Evolutionary conservation across 2,113 vertebrate species (phyloP).

Genomic region (Lepidothrix coronata): DNA sequence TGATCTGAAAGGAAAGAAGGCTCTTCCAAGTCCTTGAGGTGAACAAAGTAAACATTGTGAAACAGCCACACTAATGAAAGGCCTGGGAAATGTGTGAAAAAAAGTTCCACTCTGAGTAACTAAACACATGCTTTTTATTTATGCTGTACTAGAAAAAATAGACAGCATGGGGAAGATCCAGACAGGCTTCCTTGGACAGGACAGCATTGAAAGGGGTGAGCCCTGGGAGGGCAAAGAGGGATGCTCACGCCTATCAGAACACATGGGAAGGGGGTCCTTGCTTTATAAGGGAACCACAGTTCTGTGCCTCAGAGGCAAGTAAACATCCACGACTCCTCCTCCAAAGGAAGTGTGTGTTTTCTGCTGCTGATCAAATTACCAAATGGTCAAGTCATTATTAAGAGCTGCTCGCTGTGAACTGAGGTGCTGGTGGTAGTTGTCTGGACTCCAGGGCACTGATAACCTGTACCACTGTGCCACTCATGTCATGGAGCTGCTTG

Average conservation of each 20-base stretch:
- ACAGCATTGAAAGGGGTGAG: not conserved
- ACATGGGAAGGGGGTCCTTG: not conserved
- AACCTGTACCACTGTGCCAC: not conserved
- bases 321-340: not conserved
- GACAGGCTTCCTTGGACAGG: not conserved
- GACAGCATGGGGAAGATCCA: not conserved
- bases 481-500: not conserved
- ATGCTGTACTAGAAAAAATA: not conserved
- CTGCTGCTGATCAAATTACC: not conserved
- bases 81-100: not conserved
- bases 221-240: not conserved
- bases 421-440: not conserved
- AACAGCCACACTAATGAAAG: not conserved
- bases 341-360: not conserved
- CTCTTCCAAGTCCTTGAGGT: not conserved
- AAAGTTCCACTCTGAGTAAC: not conserved
- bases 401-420: not conserved
- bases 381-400: not conserved
- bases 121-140: not conserved
- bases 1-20: not conserved
- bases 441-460: accelerated
- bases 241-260: not conserved
- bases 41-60: not conserved
- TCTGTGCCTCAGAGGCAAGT: not conserved
- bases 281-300: not conserved